Percentiles rank a stretch among this genome's conserved stretches.
phyloP scores from a whole-genome alignment of 2,113 vertebrate species.

The Manacus vitellinus region DNA sequence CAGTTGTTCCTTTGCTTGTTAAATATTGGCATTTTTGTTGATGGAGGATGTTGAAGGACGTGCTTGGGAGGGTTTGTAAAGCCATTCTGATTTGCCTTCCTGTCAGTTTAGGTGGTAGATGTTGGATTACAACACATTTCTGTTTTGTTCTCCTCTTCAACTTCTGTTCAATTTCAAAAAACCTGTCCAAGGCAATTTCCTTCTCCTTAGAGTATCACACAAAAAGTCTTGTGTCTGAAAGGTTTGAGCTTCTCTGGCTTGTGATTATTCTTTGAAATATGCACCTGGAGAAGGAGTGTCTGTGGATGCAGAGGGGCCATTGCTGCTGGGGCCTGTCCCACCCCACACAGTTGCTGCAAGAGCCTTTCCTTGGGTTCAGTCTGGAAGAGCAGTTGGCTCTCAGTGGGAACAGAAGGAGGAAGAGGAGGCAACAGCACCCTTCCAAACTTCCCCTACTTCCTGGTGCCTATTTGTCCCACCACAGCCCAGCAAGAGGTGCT shows the following conservation, averaged over 20 bases:
- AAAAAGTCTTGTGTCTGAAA: neutral
- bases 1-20: neutral
- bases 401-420: neutral
- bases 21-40: neutral
- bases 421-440: neutral
- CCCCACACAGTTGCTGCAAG: neutral
- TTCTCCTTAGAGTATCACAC: neutral
- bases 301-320: neutral
- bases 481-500: rapidly evolving
- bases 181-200: neutral
- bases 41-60: neutral
- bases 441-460: neutral
- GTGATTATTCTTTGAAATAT: neutral
- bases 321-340: neutral
- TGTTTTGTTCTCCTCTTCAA: neutral
- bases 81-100: neutral
- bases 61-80: neutral
- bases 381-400: neutral
- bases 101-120: neutral
- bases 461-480: neutral
- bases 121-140: neutral
- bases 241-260: neutral
- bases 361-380: neutral
- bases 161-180: neutral
- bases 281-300: neutral